Conservation (phyloP, 1,140 invertebrate genomes). For the Elymnias hypermnestra region DNA sequence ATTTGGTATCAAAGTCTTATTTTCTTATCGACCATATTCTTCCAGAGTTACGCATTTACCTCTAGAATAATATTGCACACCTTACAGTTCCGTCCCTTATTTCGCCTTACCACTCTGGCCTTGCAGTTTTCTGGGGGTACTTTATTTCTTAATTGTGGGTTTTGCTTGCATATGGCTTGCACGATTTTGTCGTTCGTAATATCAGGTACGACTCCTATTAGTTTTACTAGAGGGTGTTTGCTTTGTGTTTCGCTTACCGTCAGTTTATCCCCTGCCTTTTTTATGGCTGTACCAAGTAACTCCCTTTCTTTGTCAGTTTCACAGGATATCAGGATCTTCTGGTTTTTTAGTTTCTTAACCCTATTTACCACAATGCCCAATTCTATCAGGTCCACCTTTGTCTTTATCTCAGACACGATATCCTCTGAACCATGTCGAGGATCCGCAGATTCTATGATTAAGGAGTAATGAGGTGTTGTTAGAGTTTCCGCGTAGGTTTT, state of each 20-base stretch:
- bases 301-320: background rate
- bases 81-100: background rate
- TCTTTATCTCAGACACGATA: background rate
- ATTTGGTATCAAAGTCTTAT: background rate
- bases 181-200: background rate
- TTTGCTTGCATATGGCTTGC: background rate
- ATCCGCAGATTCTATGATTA: constrained; percentile 1
- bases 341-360: background rate
- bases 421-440: background rate
- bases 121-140: background rate
- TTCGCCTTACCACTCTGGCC: background rate
- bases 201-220: background rate
- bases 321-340: background rate
- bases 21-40: background rate
- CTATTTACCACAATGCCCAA: background rate
- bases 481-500: no score
- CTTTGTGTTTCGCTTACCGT: background rate
- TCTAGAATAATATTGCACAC: background rate
- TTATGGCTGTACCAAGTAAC: background rate
- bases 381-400: background rate
- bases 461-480: background rate
- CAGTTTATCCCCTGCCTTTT: background rate
- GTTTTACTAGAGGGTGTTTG: background rate
- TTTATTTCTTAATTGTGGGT: background rate
- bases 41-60: background rate